Conservation (phyloP, 53 echinoderm and acorn worm species). For the Echinometra lucunter region DNA sequence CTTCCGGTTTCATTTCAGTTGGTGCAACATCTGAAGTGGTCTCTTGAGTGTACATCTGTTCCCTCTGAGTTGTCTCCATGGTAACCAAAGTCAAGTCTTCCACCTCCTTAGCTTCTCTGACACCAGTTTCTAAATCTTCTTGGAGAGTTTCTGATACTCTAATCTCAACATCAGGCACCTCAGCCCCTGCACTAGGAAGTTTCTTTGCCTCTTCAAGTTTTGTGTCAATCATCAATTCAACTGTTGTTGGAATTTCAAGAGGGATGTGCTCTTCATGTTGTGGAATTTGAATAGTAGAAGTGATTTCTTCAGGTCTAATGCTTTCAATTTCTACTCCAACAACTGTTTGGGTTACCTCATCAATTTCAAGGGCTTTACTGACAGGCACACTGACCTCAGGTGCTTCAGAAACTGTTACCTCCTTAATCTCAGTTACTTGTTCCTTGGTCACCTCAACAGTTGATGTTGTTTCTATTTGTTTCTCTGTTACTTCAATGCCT, state of each 20-base stretch:
- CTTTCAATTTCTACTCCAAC: slow-evolving; percentile 62
- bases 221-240: background rate
- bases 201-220: slow-evolving; percentile 55
- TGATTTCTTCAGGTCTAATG: background rate
- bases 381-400: slow-evolving; percentile 32
- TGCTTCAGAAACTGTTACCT: background rate
- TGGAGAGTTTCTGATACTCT: slow-evolving; percentile 12
- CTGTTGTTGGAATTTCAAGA: background rate
- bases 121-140: background rate
- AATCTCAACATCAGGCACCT: slow-evolving; percentile 45
- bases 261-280: slow-evolving; percentile 7
- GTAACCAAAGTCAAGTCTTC: slow-evolving; percentile 66
- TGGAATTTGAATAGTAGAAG: slow-evolving; percentile 41
- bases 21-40: background rate
- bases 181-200: slow-evolving; percentile 62
- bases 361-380: background rate
- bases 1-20: slow-evolving; percentile 5
- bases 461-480: slow-evolving; percentile 53
- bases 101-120: slow-evolving; percentile 33
- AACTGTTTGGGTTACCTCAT: slow-evolving; percentile 66
- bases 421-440: slow-evolving; percentile 31
- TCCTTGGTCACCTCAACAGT: slow-evolving; percentile 41
- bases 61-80: slow-evolving; percentile 45
- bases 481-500: slow-evolving; percentile 71
- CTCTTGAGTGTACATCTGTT: background rate